Percentiles rank a stretch among this genome's conserved stretches.
Conservation (phyloP, 2,888 invertebrate species). For the Diogma glabrata region DNA sequence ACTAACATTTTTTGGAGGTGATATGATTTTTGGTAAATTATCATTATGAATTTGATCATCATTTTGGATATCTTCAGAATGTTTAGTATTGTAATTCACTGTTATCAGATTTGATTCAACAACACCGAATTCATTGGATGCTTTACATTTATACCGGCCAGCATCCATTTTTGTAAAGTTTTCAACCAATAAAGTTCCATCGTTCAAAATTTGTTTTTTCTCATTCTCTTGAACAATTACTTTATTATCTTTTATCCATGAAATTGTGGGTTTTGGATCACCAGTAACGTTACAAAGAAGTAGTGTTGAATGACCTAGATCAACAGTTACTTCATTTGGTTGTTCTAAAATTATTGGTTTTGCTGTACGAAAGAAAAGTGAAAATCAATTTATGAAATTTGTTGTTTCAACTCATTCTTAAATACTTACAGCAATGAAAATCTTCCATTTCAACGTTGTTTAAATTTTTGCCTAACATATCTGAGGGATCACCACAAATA, state of each 20-base stretch:
- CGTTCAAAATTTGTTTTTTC: slow-evolving; percentile 55
- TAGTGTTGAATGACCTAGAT: slow-evolving; percentile 64
- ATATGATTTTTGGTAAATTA: no score
- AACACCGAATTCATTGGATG: slow-evolving; percentile 67
- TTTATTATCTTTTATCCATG: slow-evolving; percentile 82
- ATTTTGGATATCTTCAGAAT: not conserved
- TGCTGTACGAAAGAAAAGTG: slow-evolving; percentile 38
- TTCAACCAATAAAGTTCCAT: slow-evolving; percentile 73
- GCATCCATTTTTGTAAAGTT: slow-evolving; percentile 34
- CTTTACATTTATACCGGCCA: slow-evolving; percentile 82
- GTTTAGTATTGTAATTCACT: slow-evolving; percentile 5
- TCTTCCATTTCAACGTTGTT: slow-evolving; percentile 57
- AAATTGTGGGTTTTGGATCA: slow-evolving; percentile 69
- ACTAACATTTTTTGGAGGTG: no score
- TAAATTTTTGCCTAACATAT: slow-evolving; percentile 61
- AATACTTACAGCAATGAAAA: slow-evolving; percentile 69
- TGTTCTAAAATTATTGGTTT: slow-evolving; percentile 64
- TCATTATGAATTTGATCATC: not conserved
- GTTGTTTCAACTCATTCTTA: not conserved
- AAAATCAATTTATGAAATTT: not conserved
- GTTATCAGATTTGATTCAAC: slow-evolving; percentile 48
- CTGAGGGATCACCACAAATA: slow-evolving; percentile 62
- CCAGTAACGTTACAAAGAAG: slow-evolving; percentile 76
- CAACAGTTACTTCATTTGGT: slow-evolving; percentile 66
- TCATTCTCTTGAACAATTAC: slow-evolving; percentile 44